Evolutionary conservation across 2,113 vertebrate species (phyloP).

Genomic region (Coturnix japonica): DNA sequence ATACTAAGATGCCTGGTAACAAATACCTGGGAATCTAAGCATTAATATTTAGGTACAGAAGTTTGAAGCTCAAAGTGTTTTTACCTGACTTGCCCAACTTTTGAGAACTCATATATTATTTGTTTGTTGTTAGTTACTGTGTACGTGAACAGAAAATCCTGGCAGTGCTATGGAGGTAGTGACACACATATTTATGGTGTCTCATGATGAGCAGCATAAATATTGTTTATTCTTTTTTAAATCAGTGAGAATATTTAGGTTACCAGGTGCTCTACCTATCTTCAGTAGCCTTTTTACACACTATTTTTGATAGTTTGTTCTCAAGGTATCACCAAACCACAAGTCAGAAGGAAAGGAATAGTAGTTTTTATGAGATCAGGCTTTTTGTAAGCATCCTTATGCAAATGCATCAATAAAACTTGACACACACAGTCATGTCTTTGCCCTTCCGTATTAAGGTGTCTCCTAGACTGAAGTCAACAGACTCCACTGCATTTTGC

Average conservation of each 20-base stretch:
- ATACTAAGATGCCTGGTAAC: constrained; percentile 16
- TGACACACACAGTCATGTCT: neutral
- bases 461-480: constrained; percentile 32
- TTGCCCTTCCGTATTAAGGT: neutral
- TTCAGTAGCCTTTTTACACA: neutral
- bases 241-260: neutral
- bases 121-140: neutral
- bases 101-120: constrained; percentile 19
- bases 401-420: constrained; percentile 33
- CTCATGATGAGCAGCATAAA: neutral
- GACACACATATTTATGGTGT: neutral
- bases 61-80: neutral
- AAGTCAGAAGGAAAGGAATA: neutral
- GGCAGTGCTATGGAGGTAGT: neutral
- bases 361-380: constrained; percentile 2
- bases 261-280: neutral
- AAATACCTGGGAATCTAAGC: neutral
- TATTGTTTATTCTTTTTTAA: neutral
- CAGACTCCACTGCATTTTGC: neutral
- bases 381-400: constrained; percentile 9
- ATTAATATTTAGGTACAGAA: neutral
- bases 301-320: neutral
- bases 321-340: neutral
- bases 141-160: constrained; percentile 26
- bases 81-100: constrained; percentile 28